phyloP scores from a whole-genome alignment of 2,113 vertebrate species.

The Cephalopholis sonnerati region DNA sequence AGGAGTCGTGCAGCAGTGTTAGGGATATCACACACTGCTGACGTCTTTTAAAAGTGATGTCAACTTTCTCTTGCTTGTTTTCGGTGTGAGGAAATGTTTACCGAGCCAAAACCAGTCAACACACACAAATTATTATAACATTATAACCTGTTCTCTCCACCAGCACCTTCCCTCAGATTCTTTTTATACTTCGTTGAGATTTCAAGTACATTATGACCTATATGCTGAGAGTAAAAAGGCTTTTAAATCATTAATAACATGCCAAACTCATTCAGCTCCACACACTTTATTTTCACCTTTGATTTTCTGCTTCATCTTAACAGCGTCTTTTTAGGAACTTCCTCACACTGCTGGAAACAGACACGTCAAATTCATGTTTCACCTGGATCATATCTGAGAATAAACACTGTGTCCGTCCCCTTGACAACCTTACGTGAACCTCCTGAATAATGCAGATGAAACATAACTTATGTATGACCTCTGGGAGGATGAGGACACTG shows the following conservation, averaged over 20 bases:
- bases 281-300: background rate
- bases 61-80: background rate
- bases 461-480: constrained; percentile 72
- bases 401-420: constrained; percentile 17
- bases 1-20: constrained; percentile 16
- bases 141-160: background rate
- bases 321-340: background rate
- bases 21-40: constrained; percentile 24
- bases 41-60: background rate
- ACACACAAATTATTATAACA: background rate
- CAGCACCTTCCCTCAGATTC: background rate
- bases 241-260: constrained; percentile 20
- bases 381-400: constrained; percentile 9
- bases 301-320: background rate
- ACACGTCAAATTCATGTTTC: constrained; percentile 1
- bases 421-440: constrained; percentile 49
- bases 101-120: constrained; percentile 10
- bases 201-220: background rate
- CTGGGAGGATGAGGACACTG: constrained; percentile 1
- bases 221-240: background rate
- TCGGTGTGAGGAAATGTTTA: background rate
- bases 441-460: constrained; percentile 70
- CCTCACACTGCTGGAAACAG: background rate
- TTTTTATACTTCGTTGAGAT: background rate
- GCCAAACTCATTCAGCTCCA: background rate